A percentile compares a stretch with the other conserved stretches of the same genome.
These are phyloP conservation scores for Aporophyla lueneburgensis DNA, from an alignment of 2,888 invertebrate species.

Conservation along the genomic window DNA sequence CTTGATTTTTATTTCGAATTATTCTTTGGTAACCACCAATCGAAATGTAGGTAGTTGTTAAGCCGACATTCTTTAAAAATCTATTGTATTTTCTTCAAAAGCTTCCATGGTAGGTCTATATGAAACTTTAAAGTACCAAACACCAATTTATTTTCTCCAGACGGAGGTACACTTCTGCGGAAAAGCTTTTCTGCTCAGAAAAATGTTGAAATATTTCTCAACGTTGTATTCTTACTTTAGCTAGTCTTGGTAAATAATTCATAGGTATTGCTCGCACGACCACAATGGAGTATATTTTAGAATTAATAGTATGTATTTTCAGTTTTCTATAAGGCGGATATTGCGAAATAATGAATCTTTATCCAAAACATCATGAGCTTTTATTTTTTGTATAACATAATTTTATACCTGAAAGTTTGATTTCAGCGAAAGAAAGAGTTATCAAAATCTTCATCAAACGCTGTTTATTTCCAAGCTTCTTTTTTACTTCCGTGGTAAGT, in stretches of 20 bases:
- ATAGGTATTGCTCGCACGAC: conserved; percentile 43
- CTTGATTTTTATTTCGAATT: not conserved
- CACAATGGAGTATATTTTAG: conserved; percentile 49
- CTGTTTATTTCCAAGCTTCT: not conserved
- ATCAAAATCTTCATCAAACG: not conserved
- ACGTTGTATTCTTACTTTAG: conserved; percentile 45
- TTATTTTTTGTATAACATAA: not conserved
- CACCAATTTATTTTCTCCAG: conserved; percentile 58
- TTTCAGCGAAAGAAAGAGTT: not conserved
- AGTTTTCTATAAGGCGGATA: conserved; percentile 12
- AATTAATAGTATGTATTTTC: conserved; percentile 47
- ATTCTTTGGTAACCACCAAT: not conserved
- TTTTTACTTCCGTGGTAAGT: not conserved
- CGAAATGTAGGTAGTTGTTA: not conserved
- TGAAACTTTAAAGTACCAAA: conserved; percentile 51
- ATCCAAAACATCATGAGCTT: not conserved
- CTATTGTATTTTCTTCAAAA: conserved; percentile 23
- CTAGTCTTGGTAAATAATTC: conserved; percentile 56
- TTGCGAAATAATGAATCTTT: conserved; percentile 17
- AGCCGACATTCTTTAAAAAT: conserved; percentile 19
- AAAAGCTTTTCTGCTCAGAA: conserved; percentile 55
- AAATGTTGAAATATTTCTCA: conserved; percentile 57
- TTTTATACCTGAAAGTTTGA: too few relatives aligned
- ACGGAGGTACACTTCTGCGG: conserved; percentile 54
- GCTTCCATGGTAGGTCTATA: conserved; percentile 20